Percentiles rank a stretch among this genome's conserved stretches.
These are phyloP conservation scores for Philhelius pedissequus DNA, from an alignment of 2,888 invertebrate species.

Conservation along the genomic window DNA sequence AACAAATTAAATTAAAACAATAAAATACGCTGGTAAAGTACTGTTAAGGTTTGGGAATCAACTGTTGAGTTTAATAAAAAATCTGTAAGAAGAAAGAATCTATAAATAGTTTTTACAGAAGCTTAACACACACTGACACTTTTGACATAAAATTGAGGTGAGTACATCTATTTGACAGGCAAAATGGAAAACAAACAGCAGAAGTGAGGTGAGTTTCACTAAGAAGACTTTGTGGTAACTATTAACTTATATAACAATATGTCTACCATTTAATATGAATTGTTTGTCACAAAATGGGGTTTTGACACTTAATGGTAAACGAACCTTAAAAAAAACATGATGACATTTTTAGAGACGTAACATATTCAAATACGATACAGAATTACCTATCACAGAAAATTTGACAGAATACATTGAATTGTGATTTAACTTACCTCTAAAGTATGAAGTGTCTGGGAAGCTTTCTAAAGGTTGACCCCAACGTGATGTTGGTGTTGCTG, in stretches of 20 bases:
- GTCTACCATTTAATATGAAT: too few relatives aligned
- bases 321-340: not conserved
- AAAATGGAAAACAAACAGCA: not conserved
- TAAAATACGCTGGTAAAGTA: constrained; percentile 31
- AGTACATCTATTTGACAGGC: not conserved
- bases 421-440: constrained; percentile 80
- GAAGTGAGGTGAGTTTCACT: not conserved
- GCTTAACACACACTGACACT: not conserved
- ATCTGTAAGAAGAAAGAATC: constrained; percentile 49
- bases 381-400: not conserved
- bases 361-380: not conserved
- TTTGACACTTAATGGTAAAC: too few relatives aligned
- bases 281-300: too few relatives aligned
- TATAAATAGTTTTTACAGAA: not conserved
- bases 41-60: constrained; percentile 1
- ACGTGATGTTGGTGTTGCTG: constrained; percentile 85
- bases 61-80: constrained; percentile 24
- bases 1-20: constrained; percentile 29
- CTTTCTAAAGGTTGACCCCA: constrained; percentile 81
- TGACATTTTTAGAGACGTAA: not conserved
- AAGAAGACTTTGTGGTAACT: not conserved
- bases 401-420: not conserved
- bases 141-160: not conserved
- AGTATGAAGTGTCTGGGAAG: constrained; percentile 80
- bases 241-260: too few relatives aligned